phyloP scores from a whole-genome alignment of 2,113 vertebrate genomes.

The Gnathonemus longibarbis region DNA sequence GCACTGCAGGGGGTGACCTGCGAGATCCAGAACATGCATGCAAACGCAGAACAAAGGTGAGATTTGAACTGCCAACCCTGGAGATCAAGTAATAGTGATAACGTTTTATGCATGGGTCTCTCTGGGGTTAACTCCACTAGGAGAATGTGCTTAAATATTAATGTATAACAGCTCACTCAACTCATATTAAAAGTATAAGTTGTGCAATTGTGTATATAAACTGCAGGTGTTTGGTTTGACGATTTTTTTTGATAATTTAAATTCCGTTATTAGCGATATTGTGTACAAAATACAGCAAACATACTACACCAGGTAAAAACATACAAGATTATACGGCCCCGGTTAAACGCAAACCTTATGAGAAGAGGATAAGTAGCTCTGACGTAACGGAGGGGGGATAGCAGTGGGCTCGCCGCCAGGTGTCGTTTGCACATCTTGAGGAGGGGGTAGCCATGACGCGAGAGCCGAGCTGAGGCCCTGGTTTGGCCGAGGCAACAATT shows the following conservation, averaged over 20 bases:
- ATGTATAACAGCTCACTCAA: neutral
- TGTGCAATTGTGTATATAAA: neutral
- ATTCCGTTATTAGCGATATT: neutral
- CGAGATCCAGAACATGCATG: neutral
- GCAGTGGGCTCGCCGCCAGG: neutral
- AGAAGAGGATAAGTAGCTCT: neutral
- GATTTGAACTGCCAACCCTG: neutral
- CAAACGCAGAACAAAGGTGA: neutral
- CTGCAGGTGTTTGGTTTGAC: neutral
- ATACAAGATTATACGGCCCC: neutral
- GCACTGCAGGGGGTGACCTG: neutral
- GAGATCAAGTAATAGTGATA: neutral
- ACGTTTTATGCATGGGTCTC: too few species aligned
- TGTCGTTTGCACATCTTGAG: neutral
- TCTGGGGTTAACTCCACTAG: neutral
- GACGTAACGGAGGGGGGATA: neutral
- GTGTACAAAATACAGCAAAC: neutral
- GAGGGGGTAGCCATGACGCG: neutral
- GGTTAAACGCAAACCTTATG: neutral
- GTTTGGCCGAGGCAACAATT: neutral
- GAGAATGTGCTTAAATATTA: neutral
- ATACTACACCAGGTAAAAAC: neutral
- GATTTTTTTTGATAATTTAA: neutral
- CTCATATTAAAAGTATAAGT: neutral
- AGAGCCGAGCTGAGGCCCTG: neutral